Conservation (phyloP, 2,888 invertebrate genomes). For the Ophioninae sp. region DNA sequence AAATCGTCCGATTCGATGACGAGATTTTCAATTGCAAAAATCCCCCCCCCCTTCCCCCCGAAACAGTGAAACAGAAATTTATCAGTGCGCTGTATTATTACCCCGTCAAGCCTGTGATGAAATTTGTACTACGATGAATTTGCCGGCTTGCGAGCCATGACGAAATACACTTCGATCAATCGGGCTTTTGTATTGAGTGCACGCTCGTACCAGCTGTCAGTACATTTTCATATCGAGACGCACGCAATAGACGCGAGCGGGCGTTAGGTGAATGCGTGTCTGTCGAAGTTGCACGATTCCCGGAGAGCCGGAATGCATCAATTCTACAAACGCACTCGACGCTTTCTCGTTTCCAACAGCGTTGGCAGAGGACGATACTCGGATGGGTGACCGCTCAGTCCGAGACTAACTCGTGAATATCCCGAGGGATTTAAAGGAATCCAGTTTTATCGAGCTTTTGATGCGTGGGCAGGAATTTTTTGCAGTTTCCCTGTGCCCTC, state of each 20-base stretch:
- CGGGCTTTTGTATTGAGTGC: constrained; percentile 2
- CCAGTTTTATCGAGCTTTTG: not conserved
- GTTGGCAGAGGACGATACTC: not conserved
- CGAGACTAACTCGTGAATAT: not conserved
- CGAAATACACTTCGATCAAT: constrained; percentile 19
- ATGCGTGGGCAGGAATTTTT: not conserved
- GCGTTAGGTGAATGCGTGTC: not conserved
- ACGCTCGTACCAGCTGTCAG: constrained; percentile 1
- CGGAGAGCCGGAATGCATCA: not conserved
- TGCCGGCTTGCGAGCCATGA: not conserved
- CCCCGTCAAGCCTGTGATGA: not conserved
- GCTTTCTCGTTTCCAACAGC: not conserved
- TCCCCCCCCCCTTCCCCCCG: not conserved
- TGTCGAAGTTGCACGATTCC: not conserved
- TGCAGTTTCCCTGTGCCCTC: not conserved
- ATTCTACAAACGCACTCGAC: not conserved
- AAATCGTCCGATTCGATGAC: not conserved
- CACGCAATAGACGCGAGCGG: constrained; percentile 5
- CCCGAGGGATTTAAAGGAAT: not conserved
- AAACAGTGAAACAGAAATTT: not conserved
- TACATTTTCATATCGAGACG: constrained; percentile 1
- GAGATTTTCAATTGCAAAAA: not conserved
- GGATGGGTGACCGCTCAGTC: not conserved
- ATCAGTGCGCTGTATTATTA: not conserved
- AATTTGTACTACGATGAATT: not conserved